Percentiles rank a stretch among this genome's conserved stretches.
Evolutionary conservation across 2,113 vertebrate species (phyloP).

Genomic region (Eidolon helvum): DNA sequence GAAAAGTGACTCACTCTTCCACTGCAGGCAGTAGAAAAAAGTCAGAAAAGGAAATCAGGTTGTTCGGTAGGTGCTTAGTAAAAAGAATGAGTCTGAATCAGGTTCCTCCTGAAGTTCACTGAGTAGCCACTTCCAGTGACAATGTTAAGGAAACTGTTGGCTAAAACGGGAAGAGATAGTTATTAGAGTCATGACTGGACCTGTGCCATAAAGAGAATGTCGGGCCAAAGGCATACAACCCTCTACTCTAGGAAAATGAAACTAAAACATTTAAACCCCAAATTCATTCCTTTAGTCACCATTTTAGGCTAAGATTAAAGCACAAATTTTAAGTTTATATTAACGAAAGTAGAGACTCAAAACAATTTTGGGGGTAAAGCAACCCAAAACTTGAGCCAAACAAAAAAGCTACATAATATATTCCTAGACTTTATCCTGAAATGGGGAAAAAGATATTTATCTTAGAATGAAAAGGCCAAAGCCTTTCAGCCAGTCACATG

Average conservation of each 20-base stretch:
- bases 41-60: neutral
- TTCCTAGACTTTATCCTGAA: neutral
- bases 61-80: neutral
- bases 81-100: conserved; percentile 45
- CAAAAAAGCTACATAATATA: neutral
- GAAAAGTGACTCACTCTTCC: neutral
- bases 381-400: neutral
- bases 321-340: neutral
- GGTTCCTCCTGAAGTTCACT: conserved; percentile 56
- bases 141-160: conserved; percentile 41
- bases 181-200: conserved; percentile 55
- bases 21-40: neutral
- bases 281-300: neutral
- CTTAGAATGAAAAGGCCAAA: neutral
- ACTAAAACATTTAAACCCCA: neutral
- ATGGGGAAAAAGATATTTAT: neutral
- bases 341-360: neutral
- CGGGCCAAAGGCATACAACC: neutral
- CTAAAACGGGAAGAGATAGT: conserved; percentile 46
- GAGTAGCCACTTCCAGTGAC: conserved; percentile 64
- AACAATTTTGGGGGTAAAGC: neutral
- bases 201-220: neutral
- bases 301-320: conserved; percentile 28
- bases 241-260: neutral
- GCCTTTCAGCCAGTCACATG: neutral